Base-by-base conservation (phyloP, 2,113 vertebrate species). In the Gallinago media region DNA sequence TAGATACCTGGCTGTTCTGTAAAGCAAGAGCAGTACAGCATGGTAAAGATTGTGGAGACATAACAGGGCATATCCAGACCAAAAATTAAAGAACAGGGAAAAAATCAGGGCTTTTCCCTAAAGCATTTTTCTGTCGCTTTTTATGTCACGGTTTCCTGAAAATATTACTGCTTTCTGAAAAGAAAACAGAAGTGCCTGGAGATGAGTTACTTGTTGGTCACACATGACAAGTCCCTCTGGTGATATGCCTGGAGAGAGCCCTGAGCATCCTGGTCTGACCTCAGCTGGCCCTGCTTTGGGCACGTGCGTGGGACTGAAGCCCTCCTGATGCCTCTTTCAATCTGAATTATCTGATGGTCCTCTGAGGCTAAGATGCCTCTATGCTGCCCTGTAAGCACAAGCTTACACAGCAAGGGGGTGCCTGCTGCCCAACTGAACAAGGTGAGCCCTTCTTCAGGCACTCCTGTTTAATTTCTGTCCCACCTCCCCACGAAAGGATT, bases 291-390 rank as follows among this genome's bases (percentile, higher is more conserved):
- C 21, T 55, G 38, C 27, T 50, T 46, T 46, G n/a, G 49, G 47
- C 22, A 61, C 0, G 1, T 8, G 9, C 21, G 25, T 40, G 90
- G 46, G 52, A 66, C 44, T 46, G 46, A 20, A 63, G 7, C 29
- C 44, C 11, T 90, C 15, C 50, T 63, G 46, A 15, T 42, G 50
- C 22, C 27, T 40, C 23, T 38, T 72, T 38, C 47, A 44, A 3
- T n/a, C 21, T 27, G 44, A 68, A 34, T 42, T 63, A 50, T 38
- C 31, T 0, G 0, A 46, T 25, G 26, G 23, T 4, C 54, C 15
- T 32, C 32, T 17, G 34, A 56, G 26, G 46, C 10, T 20, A 4
- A 59, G 11, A n/a, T 55, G 31, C 13, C 65, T 29, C 29, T n/a
- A 5, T 40, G 32, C 32, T 46, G 29, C 19, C 75, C 66, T 32